A percentile compares a stretch with the other conserved stretches of the same genome.
phyloP scores from a whole-genome alignment of 2,888 invertebrate genomes.

The Notocelia uddmanniana region DNA sequence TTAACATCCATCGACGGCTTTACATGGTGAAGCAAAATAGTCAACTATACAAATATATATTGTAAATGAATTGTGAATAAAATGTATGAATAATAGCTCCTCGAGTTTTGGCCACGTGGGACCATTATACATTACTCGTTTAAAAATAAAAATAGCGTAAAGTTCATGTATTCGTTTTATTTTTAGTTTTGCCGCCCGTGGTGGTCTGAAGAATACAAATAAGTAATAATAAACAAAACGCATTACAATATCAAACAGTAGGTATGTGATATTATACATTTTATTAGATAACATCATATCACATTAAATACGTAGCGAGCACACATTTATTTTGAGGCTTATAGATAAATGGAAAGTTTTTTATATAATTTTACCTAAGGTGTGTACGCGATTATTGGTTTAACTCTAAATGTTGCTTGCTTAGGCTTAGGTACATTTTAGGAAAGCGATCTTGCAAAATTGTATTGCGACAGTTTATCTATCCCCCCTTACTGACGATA shows the following conservation, averaged over 20 bases:
- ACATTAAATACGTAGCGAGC: slow-evolving; percentile 54
- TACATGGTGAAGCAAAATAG: slow-evolving; percentile 14
- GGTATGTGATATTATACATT: slow-evolving; percentile 65
- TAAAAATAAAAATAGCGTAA: slow-evolving; percentile 24
- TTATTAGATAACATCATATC: slow-evolving; percentile 56
- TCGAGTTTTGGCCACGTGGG: slow-evolving; percentile 6
- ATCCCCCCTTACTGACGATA: not conserved
- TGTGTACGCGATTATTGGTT: slow-evolving; percentile 13
- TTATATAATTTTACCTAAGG: slow-evolving; percentile 10
- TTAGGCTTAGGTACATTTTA: not conserved
- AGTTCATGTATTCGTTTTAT: slow-evolving; percentile 62
- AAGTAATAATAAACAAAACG: slow-evolving; percentile 58
- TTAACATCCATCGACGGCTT: slow-evolving; percentile 16
- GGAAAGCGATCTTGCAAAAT: not conserved
- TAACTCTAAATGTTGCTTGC: slow-evolving; percentile 5
- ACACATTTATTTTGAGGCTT: slow-evolving; percentile 50
- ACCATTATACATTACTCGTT: slow-evolving; percentile 8
- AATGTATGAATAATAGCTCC: slow-evolving; percentile 50
- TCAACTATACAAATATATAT: slow-evolving; percentile 47
- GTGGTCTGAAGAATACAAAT: slow-evolving; percentile 71
- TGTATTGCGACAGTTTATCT: not conserved
- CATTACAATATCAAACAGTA: slow-evolving; percentile 54
- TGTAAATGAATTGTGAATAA: slow-evolving; percentile 46
- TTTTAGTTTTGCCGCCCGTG: slow-evolving; percentile 83
- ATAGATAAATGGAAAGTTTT: slow-evolving; percentile 19